Evolutionary conservation across 2,888 invertebrate species (phyloP).

Genomic region (Meandrusa payeni): DNA sequence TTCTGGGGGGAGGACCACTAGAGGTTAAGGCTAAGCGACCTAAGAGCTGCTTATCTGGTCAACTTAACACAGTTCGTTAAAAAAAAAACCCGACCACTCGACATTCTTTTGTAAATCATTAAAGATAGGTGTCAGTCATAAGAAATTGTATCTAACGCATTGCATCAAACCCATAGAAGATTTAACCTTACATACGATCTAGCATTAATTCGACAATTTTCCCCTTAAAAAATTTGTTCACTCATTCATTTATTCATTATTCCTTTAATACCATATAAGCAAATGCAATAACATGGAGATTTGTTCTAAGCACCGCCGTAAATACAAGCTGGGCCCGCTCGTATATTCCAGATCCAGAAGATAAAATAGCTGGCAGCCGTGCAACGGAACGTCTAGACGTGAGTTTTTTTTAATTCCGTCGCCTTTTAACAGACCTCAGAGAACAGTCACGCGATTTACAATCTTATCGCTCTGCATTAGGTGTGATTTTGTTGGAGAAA

Average conservation of each 20-base stretch:
- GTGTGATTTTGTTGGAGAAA: constrained; percentile 20
- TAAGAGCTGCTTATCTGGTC: no score
- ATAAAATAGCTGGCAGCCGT: constrained; percentile 37
- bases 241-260: constrained; percentile 6
- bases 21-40: no score
- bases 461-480: constrained; percentile 33
- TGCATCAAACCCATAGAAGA: no score
- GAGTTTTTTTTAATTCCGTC: constrained; percentile 29
- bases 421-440: background rate
- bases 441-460: constrained; percentile 27
- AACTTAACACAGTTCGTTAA: no score
- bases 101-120: no score
- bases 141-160: no score
- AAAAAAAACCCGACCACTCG: no score
- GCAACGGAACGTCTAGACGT: constrained; percentile 43
- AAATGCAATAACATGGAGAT: constrained; percentile 9
- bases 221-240: no score
- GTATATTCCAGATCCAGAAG: constrained; percentile 28
- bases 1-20: no score
- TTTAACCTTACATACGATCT: no score
- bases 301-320: constrained; percentile 9
- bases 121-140: no score
- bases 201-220: no score
- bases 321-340: constrained; percentile 10
- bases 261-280: constrained; percentile 4